Percentiles rank a stretch among this genome's conserved stretches.
Evolutionary conservation across 2,797 vertebrate species (phyloP).

Genomic region (Triplophysa yarkandensis): DNA sequence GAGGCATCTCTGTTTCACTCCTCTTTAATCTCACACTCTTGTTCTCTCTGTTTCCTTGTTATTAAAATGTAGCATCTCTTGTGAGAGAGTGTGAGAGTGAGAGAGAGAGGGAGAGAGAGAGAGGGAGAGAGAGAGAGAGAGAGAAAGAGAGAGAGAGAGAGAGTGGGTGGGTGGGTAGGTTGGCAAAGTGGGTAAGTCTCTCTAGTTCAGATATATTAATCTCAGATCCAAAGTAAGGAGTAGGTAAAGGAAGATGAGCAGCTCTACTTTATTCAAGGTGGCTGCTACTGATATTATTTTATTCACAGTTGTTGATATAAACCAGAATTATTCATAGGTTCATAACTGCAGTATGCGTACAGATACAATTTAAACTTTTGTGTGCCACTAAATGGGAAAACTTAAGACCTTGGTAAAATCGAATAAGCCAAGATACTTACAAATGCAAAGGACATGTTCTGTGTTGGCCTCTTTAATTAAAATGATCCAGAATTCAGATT

Average conservation of each 20-base stretch:
- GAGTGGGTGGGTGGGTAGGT: constrained; percentile 25
- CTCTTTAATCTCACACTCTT: constrained; percentile 62
- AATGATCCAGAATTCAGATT: too few relatives aligned
- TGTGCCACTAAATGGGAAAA: constrained; percentile 55
- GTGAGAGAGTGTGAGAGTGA: constrained; percentile 24
- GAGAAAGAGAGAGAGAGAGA: constrained; percentile 14
- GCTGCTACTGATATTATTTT: constrained; percentile 52
- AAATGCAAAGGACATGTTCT: too few relatives aligned
- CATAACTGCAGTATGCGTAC: constrained; percentile 58
- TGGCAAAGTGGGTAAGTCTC: constrained; percentile 52
- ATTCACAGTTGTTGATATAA: constrained; percentile 59
- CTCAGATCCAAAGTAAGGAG: constrained; percentile 43
- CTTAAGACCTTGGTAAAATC: too few relatives aligned
- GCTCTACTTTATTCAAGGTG: constrained; percentile 40
- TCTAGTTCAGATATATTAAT: constrained; percentile 45
- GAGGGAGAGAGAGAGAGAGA: constrained; percentile 18
- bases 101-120: constrained; percentile 24
- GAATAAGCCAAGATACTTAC: too few relatives aligned
- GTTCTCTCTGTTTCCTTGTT: constrained; percentile 53
- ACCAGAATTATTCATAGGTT: constrained; percentile 68
- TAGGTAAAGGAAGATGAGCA: constrained; percentile 21
- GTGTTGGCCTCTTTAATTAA: too few relatives aligned
- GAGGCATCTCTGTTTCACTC: constrained; percentile 63
- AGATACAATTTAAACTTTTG: constrained; percentile 55
- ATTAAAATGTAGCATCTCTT: constrained; percentile 54